A percentile compares a stretch with the other conserved stretches of the same genome.
These are phyloP conservation scores for Amphimedon queenslandica DNA, from an alignment of 37 sponge, comb jelly and placozoan genomes.

Conservation along the genomic window DNA sequence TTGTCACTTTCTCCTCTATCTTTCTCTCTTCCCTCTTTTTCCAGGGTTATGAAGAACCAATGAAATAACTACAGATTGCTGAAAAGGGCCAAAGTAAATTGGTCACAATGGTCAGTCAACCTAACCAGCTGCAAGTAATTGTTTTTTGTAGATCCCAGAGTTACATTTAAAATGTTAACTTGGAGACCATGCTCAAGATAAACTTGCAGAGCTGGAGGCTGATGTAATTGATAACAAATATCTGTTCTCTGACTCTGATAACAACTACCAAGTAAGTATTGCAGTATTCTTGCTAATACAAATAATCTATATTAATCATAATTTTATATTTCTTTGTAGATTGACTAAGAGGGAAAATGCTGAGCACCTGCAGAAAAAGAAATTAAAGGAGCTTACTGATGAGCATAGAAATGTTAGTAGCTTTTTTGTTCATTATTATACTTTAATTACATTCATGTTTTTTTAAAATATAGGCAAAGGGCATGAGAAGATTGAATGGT, in stretches of 20 bases:
- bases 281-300: too few species aligned
- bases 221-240: constrained; percentile 94
- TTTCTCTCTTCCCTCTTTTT: neutral
- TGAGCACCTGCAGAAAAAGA: constrained; percentile 47
- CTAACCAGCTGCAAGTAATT: neutral
- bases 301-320: neutral
- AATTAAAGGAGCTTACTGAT: constrained; percentile 49
- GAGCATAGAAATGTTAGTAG: constrained; percentile 69
- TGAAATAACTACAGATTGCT: constrained; percentile 63
- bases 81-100: constrained; percentile 69
- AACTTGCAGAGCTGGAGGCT: constrained; percentile 85
- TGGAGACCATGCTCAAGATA: constrained; percentile 74
- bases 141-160: constrained; percentile 69
- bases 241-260: constrained; percentile 74
- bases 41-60: constrained; percentile 79
- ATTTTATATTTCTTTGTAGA: constrained; percentile 11
- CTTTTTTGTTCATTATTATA: too few species aligned
- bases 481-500: constrained; percentile 74
- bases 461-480: constrained; percentile 60
- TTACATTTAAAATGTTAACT: constrained; percentile 83
- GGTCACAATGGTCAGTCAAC: neutral
- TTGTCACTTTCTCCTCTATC: neutral
- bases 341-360: constrained; percentile 53
- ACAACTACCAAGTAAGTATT: constrained; percentile 53
- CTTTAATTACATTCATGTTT: too few species aligned